phyloP scores from a whole-genome alignment of 92 coral and sea anemone genomes.

The Desmophyllum pertusum region DNA sequence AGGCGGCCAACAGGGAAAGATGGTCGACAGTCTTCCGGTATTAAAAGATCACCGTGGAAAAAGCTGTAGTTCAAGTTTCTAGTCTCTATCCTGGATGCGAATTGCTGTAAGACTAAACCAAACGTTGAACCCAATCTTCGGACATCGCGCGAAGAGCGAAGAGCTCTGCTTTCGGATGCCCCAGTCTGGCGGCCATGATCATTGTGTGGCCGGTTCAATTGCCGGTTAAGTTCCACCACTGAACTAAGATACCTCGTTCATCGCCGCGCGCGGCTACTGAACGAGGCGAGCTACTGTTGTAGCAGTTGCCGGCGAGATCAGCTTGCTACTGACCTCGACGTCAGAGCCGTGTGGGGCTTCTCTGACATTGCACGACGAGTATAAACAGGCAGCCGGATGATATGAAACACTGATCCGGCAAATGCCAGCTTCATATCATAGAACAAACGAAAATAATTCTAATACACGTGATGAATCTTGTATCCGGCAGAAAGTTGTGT shows the following conservation, averaged over 20 bases:
- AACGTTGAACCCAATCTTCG: background rate
- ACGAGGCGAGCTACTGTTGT: background rate
- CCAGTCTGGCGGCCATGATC: background rate
- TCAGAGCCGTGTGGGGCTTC: background rate
- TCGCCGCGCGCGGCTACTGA: too few relatives aligned
- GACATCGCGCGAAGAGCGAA: background rate
- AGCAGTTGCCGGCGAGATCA: background rate
- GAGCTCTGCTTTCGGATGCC: background rate
- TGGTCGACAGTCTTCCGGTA: background rate
- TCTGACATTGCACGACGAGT: background rate
- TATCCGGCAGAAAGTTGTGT: too few relatives aligned
- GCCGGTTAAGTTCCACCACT: background rate
- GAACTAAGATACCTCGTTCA: background rate
- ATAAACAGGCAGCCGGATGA: too few relatives aligned
- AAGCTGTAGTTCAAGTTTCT: background rate
- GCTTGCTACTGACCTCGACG: background rate
- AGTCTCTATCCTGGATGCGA: background rate
- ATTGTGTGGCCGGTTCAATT: background rate
- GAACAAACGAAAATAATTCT: too few relatives aligned
- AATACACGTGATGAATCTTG: too few relatives aligned
- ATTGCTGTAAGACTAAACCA: background rate
- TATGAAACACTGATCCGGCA: too few relatives aligned
- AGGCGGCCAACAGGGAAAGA: background rate
- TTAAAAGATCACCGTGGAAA: background rate
- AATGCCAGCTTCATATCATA: too few relatives aligned